Conservation (phyloP, 2,888 invertebrate species). For the Caradrina kadenii region DNA sequence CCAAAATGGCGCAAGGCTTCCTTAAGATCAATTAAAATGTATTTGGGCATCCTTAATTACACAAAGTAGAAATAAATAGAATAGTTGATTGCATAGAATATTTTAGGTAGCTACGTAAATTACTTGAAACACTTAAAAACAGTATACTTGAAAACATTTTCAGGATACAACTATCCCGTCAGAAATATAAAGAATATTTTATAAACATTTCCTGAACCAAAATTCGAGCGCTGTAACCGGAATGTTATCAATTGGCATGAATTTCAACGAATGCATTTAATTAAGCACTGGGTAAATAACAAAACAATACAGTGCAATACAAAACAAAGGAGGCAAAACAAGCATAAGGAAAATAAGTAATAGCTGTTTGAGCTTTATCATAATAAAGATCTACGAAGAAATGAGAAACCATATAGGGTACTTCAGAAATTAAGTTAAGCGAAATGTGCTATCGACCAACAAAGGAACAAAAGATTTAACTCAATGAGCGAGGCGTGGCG, state of each 20-base stretch:
- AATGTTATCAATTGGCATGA: neutral
- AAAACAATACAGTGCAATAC: neutral
- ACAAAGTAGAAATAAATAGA: neutral
- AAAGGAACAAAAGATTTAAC: constrained; percentile 76
- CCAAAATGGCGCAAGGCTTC: neutral
- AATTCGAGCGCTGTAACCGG: neutral
- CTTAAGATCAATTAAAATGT: neutral
- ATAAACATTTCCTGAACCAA: neutral
- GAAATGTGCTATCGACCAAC: constrained; percentile 64
- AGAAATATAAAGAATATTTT: neutral
- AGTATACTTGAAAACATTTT: too few relatives aligned
- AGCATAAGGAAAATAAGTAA: constrained; percentile 12
- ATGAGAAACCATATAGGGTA: constrained; percentile 73
- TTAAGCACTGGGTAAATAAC: neutral
- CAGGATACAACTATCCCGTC: neutral
- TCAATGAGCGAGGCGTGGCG: constrained; percentile 74
- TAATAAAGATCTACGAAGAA: constrained; percentile 64
- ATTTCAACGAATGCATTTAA: constrained; percentile 1
- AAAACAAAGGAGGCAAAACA: constrained; percentile 3
- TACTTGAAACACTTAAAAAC: too few relatives aligned
- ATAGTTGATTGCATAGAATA: neutral
- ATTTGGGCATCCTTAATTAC: neutral
- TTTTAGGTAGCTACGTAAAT: too few relatives aligned
- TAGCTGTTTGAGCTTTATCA: constrained; percentile 55
- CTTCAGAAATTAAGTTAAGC: constrained; percentile 75